These are phyloP conservation scores for Xanthostigma xanthostigma DNA, from an alignment of 2,888 invertebrate species.

Conservation along the genomic window DNA sequence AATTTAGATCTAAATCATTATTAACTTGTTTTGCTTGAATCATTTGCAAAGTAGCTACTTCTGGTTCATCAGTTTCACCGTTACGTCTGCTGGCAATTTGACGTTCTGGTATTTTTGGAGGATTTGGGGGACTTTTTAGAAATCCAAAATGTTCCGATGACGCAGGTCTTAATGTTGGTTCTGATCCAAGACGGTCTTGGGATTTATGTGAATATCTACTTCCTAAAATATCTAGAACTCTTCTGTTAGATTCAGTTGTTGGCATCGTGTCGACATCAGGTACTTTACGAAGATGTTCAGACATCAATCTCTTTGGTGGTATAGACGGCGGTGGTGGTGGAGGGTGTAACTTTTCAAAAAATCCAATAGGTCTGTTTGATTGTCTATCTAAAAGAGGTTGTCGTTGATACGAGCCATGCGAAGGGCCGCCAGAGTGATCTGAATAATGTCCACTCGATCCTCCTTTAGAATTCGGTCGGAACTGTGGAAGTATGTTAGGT, in stretches of 20 bases:
- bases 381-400: conserved; percentile 28
- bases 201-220: neutral
- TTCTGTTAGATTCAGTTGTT: neutral
- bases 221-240: neutral
- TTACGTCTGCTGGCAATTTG: conserved; percentile 28
- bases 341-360: conserved; percentile 28
- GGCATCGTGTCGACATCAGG: neutral
- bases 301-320: conserved; percentile 15
- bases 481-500: conserved; percentile 57
- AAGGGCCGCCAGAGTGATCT: neutral
- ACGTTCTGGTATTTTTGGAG: conserved; percentile 22
- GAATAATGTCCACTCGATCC: conserved; percentile 31
- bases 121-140: conserved; percentile 24
- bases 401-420: conserved; percentile 9
- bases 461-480: conserved; percentile 48
- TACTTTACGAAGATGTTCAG: neutral
- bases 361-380: conserved; percentile 27
- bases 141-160: conserved; percentile 20
- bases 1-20: conserved; percentile 11
- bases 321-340: conserved; percentile 27
- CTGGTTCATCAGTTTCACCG: conserved; percentile 30
- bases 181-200: neutral
- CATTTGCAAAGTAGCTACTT: conserved; percentile 53
- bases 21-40: conserved; percentile 38
- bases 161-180: neutral